Conservation (phyloP, 2,888 invertebrate species). For the Polydrusus cervinus region DNA sequence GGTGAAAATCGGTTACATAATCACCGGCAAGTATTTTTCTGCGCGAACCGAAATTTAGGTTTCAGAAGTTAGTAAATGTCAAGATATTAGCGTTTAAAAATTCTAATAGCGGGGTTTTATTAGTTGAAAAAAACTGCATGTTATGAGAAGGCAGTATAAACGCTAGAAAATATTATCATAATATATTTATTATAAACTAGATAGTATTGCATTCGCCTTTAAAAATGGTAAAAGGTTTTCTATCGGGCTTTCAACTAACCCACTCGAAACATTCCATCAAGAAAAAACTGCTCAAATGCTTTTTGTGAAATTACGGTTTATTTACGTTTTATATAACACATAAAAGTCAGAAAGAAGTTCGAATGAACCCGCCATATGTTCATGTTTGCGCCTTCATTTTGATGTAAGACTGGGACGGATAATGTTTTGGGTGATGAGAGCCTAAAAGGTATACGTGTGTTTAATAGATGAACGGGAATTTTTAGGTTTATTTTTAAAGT, state of each 20-base stretch:
- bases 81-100: too few relatives aligned
- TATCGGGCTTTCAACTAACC: constrained; percentile 28
- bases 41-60: too few relatives aligned
- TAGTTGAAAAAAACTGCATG: too few relatives aligned
- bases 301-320: constrained; percentile 46
- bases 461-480: constrained; percentile 31
- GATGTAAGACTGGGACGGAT: constrained; percentile 36
- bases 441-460: constrained; percentile 46
- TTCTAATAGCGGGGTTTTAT: too few relatives aligned
- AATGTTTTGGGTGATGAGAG: constrained; percentile 46
- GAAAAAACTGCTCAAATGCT: constrained; percentile 34
- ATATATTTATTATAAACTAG: too few relatives aligned
- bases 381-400: constrained; percentile 42
- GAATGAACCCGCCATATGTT: constrained; percentile 41
- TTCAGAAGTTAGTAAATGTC: too few relatives aligned
- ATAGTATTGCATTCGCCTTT: neutral
- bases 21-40: too few relatives aligned
- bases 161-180: too few relatives aligned
- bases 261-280: constrained; percentile 30
- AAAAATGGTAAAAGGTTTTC: constrained; percentile 36
- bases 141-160: too few relatives aligned
- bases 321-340: constrained; percentile 50
- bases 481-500: constrained; percentile 39
- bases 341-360: constrained; percentile 42
- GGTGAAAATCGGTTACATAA: too few relatives aligned